Base-by-base conservation (phyloP, 2,113 vertebrate genomes). In the Spheniscus mendiculus region DNA sequence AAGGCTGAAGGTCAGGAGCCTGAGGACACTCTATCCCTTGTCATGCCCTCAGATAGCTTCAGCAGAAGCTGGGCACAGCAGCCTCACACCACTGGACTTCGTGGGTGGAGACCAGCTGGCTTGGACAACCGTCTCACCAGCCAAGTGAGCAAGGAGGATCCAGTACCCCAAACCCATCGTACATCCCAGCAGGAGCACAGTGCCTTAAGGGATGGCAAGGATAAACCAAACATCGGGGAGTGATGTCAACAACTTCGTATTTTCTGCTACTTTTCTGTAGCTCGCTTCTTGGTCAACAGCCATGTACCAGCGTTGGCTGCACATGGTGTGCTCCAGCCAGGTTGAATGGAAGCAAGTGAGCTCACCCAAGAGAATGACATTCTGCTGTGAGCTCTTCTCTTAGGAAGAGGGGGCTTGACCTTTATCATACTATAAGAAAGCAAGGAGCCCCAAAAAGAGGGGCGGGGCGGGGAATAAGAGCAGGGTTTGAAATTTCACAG, bases 221-320 rank as follows among this genome's bases (percentile, higher is more conserved):
- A 62, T 19, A 84, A 94, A 45, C 8, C 45, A 92, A 77, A 55
- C 3, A 6, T 7, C 3, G 1, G 21, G 34, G 34, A 72, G n/a
- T 3, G 0, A 83, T 36, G 63, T 16, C 77, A 72, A 47, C 49
- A 70, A 34, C 9, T 69, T 84, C 1, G 0, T 52, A 11, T 67
- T 65, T 88, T 67, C 73, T 11, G 5, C 36, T 72, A 13, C 65
- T 62, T 77, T 49, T 81, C 65, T 14, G 1, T 6, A 73, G 53
- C 44, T 80, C 62, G 21, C 9, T 53, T 62, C 56, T 53, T 63
- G 52, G 34, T 67, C 70, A 76, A n/a, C 20, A 50, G 36, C 73
- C 34, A 30, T 0, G 2, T 12, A 45, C n/a, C 44, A 19, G 32
- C 3, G 2, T 4, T 47, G 26, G 67, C 38, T 52, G 69, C 32